Base-by-base conservation (phyloP, 2,113 vertebrate species). In the Tympanuchus pallidicinctus region DNA sequence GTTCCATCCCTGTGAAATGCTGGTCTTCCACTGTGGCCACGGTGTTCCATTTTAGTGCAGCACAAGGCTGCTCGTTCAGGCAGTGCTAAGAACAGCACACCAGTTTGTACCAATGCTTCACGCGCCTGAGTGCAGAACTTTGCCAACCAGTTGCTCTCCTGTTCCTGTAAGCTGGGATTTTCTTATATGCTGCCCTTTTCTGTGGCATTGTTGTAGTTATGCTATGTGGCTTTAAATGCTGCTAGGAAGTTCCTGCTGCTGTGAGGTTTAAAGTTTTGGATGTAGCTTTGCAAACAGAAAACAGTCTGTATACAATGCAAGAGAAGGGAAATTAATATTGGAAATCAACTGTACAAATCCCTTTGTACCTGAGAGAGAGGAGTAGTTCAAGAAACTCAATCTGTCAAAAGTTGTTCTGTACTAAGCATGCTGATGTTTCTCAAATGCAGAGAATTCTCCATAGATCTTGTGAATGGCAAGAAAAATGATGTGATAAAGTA, bases 51-150 rank as follows among this genome's bases (percentile, higher is more conserved):
- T 28, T 61, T 2, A 59, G 60, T 21, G 15, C 20, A 20, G 65
- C 1, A 1, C 45, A 42, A 66, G 30, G 28, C 24, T 82, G 50
- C 52, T 92, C 2, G 2, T 65, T 79, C 10, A 11, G 59, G 40
- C 48, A 72, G 19, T 45, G 48, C 27, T 79, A 63, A 24, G 14
- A n/a, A 30, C 45, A 78, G 3, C 8, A 7, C 22, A 5, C 5
- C 0, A 0, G 21, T 81, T 95, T 25, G 48, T 45, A 36, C 14
- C 13, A 34, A 18, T 1, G 0, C 30, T 76, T 54, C 30, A 13
- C 24, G 30, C 13, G 84, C 59, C n/a, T 5, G 28, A 71, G 42
- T 50, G 42, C 54, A 74, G 67, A 7, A 65, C 22, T 25, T 36
- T 85, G 67, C 40, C 52, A 15, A 43, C 42, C 63, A 60, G 21